Conservation (phyloP, 2,113 vertebrate species). For the Regulus satrapa region DNA sequence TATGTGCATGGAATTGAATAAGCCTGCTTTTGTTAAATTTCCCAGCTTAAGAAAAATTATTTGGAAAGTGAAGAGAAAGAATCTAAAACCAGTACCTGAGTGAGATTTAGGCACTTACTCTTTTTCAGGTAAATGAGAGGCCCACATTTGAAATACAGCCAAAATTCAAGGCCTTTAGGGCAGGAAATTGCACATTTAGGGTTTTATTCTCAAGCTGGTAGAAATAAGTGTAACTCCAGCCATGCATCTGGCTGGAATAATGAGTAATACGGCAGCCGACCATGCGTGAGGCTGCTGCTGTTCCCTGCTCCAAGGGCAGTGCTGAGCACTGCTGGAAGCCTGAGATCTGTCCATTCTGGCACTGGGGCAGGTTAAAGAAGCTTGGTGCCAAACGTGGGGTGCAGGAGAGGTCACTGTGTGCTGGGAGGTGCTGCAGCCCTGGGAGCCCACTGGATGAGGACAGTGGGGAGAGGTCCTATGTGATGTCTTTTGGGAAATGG, state of each 20-base stretch:
- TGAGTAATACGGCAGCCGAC: background rate
- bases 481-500: rapidly evolving
- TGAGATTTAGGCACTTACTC: background rate
- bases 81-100: background rate
- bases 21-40: background rate
- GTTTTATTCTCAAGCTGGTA: constrained; percentile 29
- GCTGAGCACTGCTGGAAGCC: background rate
- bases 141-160: background rate
- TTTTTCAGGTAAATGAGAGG: background rate
- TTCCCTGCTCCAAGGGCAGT: background rate
- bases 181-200: constrained; percentile 30
- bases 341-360: background rate
- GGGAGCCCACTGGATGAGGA: background rate
- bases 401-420: rapidly evolving
- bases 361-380: background rate
- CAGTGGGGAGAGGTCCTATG: rapidly evolving
- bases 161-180: constrained; percentile 1
- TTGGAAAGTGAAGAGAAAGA: background rate
- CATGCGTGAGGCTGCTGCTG: background rate
- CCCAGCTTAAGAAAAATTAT: background rate
- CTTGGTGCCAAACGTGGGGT: rapidly evolving
- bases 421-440: background rate
- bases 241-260: background rate
- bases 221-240: background rate
- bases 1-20: background rate